Evolutionary conservation across 2,888 invertebrate species (phyloP), one percentile per base, ranked within the genome.

Genomic region (Dromius quadrimaculatus): DNA sequence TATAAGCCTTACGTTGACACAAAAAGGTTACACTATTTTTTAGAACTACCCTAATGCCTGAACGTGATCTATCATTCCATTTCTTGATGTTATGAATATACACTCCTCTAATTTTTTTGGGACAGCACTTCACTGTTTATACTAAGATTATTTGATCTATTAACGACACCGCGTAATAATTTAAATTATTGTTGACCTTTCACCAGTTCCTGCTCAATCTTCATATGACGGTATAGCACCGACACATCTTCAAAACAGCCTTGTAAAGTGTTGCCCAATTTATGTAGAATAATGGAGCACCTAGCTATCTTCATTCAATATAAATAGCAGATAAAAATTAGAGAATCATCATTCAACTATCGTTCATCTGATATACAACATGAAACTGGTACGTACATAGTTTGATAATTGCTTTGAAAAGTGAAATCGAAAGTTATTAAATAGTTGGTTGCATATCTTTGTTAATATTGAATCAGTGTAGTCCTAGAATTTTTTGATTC

Each of bases 331-430:
- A 15, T 41, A 50, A 59, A 19, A 32, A 59, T 41, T 43, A 34
- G 9, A 59, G 43, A 11, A 59, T 11, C 68, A 68, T 68, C 57
- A 68, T 68, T 68, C 59, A 34, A n/a, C 20, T 34, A 5, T 38
- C n/a, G 36, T 32, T 68, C 6, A 45, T 43, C 20, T 5, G 32
- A 59, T 17, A 34, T 69, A 19, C 71, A 72, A 72, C 65, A 74
- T 74, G 74, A 73, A 73, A 72, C 47, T 74, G 62, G 74, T 74
- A 73, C 47, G 73, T 57, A 19, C 20, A 41, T 62, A n/a, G n/a
- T n/a, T n/a, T 59, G 28, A 28, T 23, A 8, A 2, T 23, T 11
- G 9, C 13, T 15, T 8, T 43, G 9, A 9, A 20, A 45, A 45
- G 45, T 45, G 19, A 45, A 45, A 5, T 3, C 28, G 8, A 28